Evolutionary conservation across 2,113 vertebrate species (phyloP).

Genomic region (Microcebus murinus): DNA sequence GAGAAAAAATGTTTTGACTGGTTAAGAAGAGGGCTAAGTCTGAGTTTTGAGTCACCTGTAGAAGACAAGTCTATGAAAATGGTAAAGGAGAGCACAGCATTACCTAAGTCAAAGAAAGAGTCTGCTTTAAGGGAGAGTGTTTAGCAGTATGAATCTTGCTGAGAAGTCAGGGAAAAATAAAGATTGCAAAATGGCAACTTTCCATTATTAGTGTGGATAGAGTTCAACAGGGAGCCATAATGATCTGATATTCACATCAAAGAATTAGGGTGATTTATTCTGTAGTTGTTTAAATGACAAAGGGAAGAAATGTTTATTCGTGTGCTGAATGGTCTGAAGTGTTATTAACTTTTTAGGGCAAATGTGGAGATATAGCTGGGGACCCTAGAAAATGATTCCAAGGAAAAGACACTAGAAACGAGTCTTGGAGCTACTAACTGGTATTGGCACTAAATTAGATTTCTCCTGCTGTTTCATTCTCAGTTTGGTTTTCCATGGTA

Average conservation of each 20-base stretch:
- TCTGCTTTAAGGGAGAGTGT: background rate
- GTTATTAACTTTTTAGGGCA: background rate
- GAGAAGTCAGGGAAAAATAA: background rate
- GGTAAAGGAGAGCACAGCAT: background rate
- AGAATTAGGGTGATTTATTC: background rate
- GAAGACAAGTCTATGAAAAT: background rate
- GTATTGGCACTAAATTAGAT: conserved; percentile 49
- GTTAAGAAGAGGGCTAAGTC: background rate
- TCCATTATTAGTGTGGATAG: background rate
- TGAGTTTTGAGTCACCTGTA: background rate
- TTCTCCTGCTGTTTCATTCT: conserved; percentile 53
- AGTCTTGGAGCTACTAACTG: background rate
- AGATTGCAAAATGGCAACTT: background rate
- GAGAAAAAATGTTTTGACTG: background rate
- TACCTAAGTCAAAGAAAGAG: background rate
- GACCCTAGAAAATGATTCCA: background rate
- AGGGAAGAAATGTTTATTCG: background rate
- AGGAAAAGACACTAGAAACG: background rate
- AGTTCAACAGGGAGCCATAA: background rate
- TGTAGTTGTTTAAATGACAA: background rate
- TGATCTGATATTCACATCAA: background rate
- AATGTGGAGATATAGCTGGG: background rate
- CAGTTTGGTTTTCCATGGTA: conserved; percentile 66
- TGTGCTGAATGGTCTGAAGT: background rate
- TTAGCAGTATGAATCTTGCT: background rate